phyloP scores from a whole-genome alignment of 92 coral and sea anemone species.

The Parazoanthus swiftii region DNA sequence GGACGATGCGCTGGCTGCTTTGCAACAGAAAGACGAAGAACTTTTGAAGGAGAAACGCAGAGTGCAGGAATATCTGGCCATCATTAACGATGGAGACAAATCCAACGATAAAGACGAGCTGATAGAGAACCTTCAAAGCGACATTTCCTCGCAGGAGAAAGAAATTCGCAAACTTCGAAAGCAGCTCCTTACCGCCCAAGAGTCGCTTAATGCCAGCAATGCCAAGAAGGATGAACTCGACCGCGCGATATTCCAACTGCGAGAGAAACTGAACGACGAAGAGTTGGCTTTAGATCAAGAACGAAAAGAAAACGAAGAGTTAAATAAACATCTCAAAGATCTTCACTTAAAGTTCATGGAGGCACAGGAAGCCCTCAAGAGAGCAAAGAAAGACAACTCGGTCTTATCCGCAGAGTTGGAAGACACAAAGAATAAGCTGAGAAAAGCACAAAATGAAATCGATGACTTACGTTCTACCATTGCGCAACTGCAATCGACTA shows the following conservation, averaged over 20 bases:
- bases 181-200: constrained; percentile 60
- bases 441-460: constrained; percentile 67
- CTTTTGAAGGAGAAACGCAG: constrained; percentile 68
- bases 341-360: constrained; percentile 65
- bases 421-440: constrained; percentile 59
- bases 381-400: constrained; percentile 62
- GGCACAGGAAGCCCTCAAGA: constrained; percentile 49
- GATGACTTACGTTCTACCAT: constrained; percentile 49
- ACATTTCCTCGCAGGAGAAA: constrained; percentile 66
- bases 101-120: constrained; percentile 74
- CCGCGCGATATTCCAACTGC: constrained; percentile 59
- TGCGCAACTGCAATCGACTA: constrained; percentile 62
- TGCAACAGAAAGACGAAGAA: constrained; percentile 70
- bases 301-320: constrained; percentile 61
- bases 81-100: constrained; percentile 69
- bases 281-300: constrained; percentile 59
- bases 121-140: constrained; percentile 71
- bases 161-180: constrained; percentile 71
- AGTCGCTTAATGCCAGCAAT: constrained; percentile 52
- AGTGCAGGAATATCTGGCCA: constrained; percentile 72
- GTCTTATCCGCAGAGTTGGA: constrained; percentile 57
- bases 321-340: constrained; percentile 67
- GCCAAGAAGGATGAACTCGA: constrained; percentile 57
- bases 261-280: constrained; percentile 66
- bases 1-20: constrained; percentile 65